Base-by-base conservation (phyloP, 2,888 invertebrate genomes). In the Mycalesis mineus region DNA sequence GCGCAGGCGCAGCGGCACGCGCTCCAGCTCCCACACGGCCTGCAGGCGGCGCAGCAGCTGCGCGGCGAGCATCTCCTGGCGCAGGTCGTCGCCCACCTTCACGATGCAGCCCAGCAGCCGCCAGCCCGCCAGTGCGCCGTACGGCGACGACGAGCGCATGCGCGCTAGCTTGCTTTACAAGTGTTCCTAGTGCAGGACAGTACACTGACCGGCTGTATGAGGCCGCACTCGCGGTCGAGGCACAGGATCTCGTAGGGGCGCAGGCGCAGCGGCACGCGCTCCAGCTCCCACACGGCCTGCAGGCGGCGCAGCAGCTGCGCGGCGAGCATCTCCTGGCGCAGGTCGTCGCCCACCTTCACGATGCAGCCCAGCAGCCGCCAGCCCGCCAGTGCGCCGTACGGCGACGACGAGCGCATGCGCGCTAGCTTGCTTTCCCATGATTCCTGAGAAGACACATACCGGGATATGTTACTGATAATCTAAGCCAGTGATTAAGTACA, bases 311-410 rank as follows among this genome's bases (percentile, higher is more conserved):
- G 90, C 58, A 99, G 91, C 77, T 99, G 99, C 57, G 97, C 98
- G 0, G 99, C 99, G 79, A 99, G 92, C 73, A 99, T 91, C 84
- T 99, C 99, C 78, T 99, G 99, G 0, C 99, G 90, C 63, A 99
- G 90, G 81, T 97, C 99, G 81, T 99, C 99, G 5, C 99, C 99
- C 49, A 88, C 88, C 81, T 99, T 99, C 5, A 99, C 97, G 70
- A 99, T 99, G 58, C 97, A 97, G 1, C 99, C 97, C 42, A 98
- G 91, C 29, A 99, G 90, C 61, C 94, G 93, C 99, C 99, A 99
- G 63, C 95, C 96, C 7, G 94, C 91, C 17, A 98, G 86, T 71
- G 96, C 95, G 1, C 99, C 99, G 82, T 98, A 99, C 0, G 99
- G 99, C 0, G 99, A 99, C 4, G 95, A 92, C 50, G 95, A 94